Evolutionary conservation across 2,888 invertebrate genomes (phyloP), one percentile per base, ranked within the genome.

Genomic region (Biston betularia): DNA sequence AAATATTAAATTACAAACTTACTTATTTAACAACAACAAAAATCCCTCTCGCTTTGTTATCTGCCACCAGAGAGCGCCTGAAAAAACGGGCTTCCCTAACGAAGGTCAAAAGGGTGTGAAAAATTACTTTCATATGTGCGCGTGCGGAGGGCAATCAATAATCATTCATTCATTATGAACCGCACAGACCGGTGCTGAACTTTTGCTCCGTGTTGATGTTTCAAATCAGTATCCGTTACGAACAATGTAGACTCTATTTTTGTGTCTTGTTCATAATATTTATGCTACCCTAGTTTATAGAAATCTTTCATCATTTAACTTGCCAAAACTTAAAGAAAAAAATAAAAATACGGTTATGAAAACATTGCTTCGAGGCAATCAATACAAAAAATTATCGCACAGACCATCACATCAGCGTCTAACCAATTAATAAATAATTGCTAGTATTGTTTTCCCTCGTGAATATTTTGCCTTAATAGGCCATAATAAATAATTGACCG

Each of bases 81-180:
- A 65, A 65, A 65, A 53, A 52, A 45, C 34, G 44, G 14, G 44
- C 15, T 38, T 40, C 50, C 56, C 58, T 53, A 15, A 60, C 57
- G 63, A 54, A 63, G 58, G 63, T 54, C 53, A 63, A 59, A 67
- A 45, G 58, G 57, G 54, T 62, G 58, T 62, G 54, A 58, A 63
- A 62, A 67, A 67, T 63, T 53, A 63, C 63, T 49, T 24, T 59
- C 49, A 48, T 62, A 58, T 58, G 54, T 59, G 40, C 14, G 40
- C 33, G 63, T 6, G 57, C 3, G 33, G 46, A 35, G 58, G 15
- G 53, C 58, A 53, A 67, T 67, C 62, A 62, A 67, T 67, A 67
- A 58, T 67, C 66, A 67, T 62, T 15, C 57, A 67, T 67, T 67
- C 44, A 67, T 67, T 58, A 63, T 63, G 63, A 44, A 50, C 62